Evolutionary conservation across 2,888 invertebrate genomes (phyloP), one percentile per base, ranked within the genome.

Genomic region (Caradrina kadenii): DNA sequence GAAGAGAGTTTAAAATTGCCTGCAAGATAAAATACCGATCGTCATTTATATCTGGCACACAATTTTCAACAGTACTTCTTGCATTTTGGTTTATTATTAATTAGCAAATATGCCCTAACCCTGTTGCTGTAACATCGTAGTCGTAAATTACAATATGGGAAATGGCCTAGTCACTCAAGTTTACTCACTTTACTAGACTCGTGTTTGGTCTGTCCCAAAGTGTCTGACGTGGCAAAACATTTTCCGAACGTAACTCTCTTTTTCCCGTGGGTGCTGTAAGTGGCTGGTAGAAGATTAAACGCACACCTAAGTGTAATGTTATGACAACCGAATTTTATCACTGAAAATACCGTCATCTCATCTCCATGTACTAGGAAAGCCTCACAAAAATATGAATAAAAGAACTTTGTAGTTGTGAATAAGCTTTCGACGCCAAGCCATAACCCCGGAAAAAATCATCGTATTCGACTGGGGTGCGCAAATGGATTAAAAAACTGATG

Each of bases 401-500:
- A 73, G 56, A 61, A 42, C 56, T 54, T 35, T 45, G 15, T n/a
- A 26, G n/a, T 31, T 42, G 11, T 17, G 56, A 19, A 66, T 61
- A 73, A 56, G 35, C 48, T 60, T 48, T 49, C 59, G 17, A 49
- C 17, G 31, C 53, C 49, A 17, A 22, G 42, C 59, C 31, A 73
- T 73, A 73, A 66, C 53, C 61, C 74, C 35, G 73, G 48, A 19
- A 75, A 67, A 74, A 60, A 50, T 42, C 45, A 69, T 75, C 59
- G 35, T 26, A 19, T 75, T 60, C 54, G 45, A 55, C 62, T 48
- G 45, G 31, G 49, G 55, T 60, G 21, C 55, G 69, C 59, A 75
- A 75, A 75, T 77, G 72, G 66, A 77, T 76, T 76, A 76, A 76
- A 76, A 64, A 63, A 55, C 71, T 49, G 66, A 45, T 62, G 31